These are phyloP conservation scores for Drosophila miranda DNA, from an alignment of 1,140 invertebrate species.

Conservation along the genomic window DNA sequence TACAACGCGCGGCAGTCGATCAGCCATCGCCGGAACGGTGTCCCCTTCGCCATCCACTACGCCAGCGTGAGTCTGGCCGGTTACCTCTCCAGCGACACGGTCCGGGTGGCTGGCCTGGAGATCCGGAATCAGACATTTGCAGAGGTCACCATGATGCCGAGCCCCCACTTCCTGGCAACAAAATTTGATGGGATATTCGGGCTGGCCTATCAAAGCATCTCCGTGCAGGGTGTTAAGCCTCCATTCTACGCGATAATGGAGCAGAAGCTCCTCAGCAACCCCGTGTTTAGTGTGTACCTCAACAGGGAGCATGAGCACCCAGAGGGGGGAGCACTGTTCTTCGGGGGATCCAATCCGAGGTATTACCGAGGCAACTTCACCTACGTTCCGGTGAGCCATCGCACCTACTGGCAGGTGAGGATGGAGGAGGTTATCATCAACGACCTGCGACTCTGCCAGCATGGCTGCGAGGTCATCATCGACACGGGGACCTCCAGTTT, in stretches of 20 bases:
- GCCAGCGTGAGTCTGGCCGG: conserved; percentile 97
- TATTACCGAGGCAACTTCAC: conserved; percentile 71
- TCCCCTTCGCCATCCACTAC: conserved; percentile 95
- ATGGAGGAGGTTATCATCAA: conserved; percentile 58
- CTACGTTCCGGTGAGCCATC: conserved; percentile 66
- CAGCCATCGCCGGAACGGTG: conserved; percentile 93
- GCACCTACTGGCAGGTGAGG: conserved; percentile 78
- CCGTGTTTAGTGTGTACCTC: conserved; percentile 97
- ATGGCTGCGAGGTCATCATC: conserved; percentile 87
- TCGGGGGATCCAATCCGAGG: conserved; percentile 66
- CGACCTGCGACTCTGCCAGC: conserved; percentile 74
- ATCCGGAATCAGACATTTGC: conserved; percentile 95
- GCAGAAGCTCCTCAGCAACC: conserved; percentile 89
- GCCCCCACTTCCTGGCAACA: conserved; percentile 94
- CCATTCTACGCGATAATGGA: conserved; percentile 97
- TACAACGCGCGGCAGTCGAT: conserved; percentile 93
- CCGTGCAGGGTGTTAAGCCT: conserved; percentile 94
- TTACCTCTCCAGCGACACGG: conserved; percentile 95
- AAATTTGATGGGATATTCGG: conserved; percentile 99
- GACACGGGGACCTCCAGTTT: conserved; percentile 91
- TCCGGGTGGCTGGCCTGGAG: conserved; percentile 86
- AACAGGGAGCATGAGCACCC: conserved; percentile 85
- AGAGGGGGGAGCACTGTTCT: conserved; percentile 66
- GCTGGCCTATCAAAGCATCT: conserved; percentile 93
- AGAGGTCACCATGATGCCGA: conserved; percentile 96